These are phyloP conservation scores for Pachycephus smyrnensis DNA, from an alignment of 2,888 invertebrate genomes.

Conservation along the genomic window DNA sequence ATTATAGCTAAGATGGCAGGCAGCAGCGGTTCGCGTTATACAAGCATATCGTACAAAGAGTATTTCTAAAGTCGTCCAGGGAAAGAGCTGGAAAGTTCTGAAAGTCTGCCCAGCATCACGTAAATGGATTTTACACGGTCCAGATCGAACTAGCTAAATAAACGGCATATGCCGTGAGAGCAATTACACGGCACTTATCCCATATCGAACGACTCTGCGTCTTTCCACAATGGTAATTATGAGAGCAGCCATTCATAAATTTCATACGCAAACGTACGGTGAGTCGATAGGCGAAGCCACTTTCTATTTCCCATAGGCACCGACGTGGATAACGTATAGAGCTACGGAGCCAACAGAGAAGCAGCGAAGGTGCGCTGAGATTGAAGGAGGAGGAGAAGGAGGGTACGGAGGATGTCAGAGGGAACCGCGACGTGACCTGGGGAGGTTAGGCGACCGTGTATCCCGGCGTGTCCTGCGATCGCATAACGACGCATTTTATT, in stretches of 20 bases:
- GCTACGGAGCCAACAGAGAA: not conserved
- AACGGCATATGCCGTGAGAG: conserved; percentile 43
- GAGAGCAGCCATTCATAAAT: conserved; percentile 53
- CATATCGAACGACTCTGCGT: conserved; percentile 31
- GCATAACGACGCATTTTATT: conserved; percentile 7
- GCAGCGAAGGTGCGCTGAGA: not conserved
- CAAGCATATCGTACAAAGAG: not conserved
- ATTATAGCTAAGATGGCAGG: not conserved
- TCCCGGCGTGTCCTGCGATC: conserved; percentile 7
- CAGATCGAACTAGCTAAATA: conserved; percentile 54
- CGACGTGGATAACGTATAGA: not conserved
- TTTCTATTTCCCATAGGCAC: conserved; percentile 39
- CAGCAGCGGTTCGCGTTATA: not conserved
- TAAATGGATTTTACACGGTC: conserved; percentile 22
- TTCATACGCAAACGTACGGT: conserved; percentile 37
- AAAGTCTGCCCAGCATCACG: not conserved
- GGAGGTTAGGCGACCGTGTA: conserved; percentile 7
- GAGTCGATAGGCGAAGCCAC: conserved; percentile 31
- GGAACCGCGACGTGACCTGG: conserved; percentile 3
- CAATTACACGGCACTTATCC: conserved; percentile 54
- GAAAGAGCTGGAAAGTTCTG: not conserved
- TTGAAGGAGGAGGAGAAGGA: not conserved
- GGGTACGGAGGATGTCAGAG: not conserved
- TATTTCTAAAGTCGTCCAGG: not conserved
- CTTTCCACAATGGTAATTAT: conserved; percentile 61